Percentiles rank a stretch among this genome's conserved stretches.
These are phyloP conservation scores for Lydus trimaculatus DNA, from an alignment of 2,888 invertebrate genomes.

Conservation along the genomic window DNA sequence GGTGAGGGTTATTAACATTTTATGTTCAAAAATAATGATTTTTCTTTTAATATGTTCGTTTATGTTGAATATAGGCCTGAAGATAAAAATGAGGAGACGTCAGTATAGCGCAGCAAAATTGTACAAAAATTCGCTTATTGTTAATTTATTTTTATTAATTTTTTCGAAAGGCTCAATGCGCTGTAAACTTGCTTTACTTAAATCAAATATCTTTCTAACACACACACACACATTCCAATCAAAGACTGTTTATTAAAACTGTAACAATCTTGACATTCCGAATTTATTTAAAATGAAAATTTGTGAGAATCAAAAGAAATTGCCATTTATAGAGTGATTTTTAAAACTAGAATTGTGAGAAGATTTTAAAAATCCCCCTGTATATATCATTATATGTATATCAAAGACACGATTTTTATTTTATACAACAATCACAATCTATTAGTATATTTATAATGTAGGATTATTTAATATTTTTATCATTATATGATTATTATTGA, in stretches of 20 bases:
- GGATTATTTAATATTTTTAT: neutral
- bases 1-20: constrained; percentile 33
- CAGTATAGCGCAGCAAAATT: constrained; percentile 45
- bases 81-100: constrained; percentile 56
- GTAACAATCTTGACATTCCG: constrained; percentile 38
- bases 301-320: constrained; percentile 15
- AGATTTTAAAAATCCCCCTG: constrained; percentile 10
- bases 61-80: constrained; percentile 47
- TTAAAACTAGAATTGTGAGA: neutral
- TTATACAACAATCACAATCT: no score
- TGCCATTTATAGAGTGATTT: constrained; percentile 28
- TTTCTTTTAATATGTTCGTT: constrained; percentile 27
- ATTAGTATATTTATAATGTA: constrained; percentile 35
- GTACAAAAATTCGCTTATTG: constrained; percentile 30
- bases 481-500: constrained; percentile 9
- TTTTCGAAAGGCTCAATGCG: neutral
- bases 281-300: constrained; percentile 38
- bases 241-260: constrained; percentile 30
- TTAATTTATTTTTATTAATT: constrained; percentile 18
- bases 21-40: constrained; percentile 15
- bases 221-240: constrained; percentile 16
- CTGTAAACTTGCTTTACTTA: constrained; percentile 6
- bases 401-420: constrained; percentile 19
- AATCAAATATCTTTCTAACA: constrained; percentile 3
- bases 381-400: no score